Conservation (phyloP, 2,113 vertebrate species). For the Mus spicilegus region DNA sequence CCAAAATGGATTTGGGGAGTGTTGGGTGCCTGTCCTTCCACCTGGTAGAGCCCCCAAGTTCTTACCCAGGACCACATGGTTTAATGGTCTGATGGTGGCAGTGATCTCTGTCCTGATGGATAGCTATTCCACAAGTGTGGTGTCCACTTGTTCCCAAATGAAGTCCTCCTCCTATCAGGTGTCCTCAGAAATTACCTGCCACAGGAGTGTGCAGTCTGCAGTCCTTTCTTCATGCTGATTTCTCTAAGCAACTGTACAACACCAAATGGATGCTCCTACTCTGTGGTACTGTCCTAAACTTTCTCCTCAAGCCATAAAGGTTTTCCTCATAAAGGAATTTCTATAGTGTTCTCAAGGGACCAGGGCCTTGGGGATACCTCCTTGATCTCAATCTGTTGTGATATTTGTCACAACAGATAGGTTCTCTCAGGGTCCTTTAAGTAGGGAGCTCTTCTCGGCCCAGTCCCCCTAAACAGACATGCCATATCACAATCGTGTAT, state of each 20-base stretch:
- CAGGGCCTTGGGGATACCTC: no score
- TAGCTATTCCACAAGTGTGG: background rate
- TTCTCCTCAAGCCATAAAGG: background rate
- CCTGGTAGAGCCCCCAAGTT: background rate
- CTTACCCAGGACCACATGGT: fast-evolving
- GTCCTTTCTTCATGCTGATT: background rate
- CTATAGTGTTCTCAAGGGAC: background rate
- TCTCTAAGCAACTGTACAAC: background rate
- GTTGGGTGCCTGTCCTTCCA: background rate
- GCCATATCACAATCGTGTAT: fast-evolving
- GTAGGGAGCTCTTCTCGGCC: background rate
- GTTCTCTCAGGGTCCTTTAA: background rate
- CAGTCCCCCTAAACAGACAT: background rate
- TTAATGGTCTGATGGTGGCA: background rate
- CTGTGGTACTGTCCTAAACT: background rate
- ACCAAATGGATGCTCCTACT: no score
- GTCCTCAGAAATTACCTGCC: background rate
- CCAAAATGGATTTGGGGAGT: background rate
- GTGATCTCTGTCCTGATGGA: background rate
- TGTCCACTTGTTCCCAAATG: background rate
- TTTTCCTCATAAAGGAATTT: background rate
- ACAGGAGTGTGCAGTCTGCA: fast-evolving
- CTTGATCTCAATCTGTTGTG: background rate
- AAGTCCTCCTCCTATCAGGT: background rate
- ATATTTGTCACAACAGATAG: background rate